Evolutionary conservation across 2,113 vertebrate species (phyloP).

Genomic region (Copsychus sechellarum): DNA sequence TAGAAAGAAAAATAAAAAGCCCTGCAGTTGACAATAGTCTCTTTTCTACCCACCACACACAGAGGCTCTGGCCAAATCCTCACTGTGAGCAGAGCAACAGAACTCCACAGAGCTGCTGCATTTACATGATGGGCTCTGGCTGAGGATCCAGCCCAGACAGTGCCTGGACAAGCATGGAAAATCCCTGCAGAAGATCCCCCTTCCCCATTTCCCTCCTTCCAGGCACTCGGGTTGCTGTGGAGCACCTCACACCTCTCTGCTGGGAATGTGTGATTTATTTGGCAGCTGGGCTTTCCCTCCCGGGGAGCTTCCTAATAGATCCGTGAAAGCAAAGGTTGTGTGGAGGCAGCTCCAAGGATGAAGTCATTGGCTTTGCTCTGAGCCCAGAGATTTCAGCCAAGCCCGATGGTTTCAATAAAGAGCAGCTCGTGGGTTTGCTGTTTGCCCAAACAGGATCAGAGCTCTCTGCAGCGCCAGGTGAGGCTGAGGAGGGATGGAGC

Average conservation of each 20-base stretch:
- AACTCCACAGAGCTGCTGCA: neutral
- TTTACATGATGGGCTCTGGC: accelerated
- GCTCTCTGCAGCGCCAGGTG: neutral
- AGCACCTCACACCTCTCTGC: constrained; percentile 43
- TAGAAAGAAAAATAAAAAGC: constrained; percentile 62
- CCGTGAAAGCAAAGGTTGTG: constrained; percentile 21
- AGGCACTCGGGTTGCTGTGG: constrained; percentile 8
- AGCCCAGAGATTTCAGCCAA: constrained; percentile 49
- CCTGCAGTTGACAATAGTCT: neutral
- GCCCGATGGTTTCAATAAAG: constrained; percentile 68
- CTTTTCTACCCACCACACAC: neutral
- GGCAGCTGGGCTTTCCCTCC: constrained; percentile 43
- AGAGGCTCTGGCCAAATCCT: neutral
- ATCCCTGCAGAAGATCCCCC: neutral
- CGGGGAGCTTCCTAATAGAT: constrained; percentile 59
- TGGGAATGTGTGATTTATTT: constrained; percentile 55
- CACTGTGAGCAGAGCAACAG: neutral
- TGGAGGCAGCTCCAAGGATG: constrained; percentile 59
- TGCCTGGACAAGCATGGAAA: neutral
- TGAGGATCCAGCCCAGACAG: neutral
- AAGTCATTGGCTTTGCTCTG: constrained; percentile 61
- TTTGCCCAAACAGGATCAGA: neutral
- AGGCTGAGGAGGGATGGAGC: neutral
- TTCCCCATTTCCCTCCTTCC: neutral
- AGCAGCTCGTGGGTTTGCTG: neutral